Base-by-base conservation (phyloP, 2,888 invertebrate species). In the Scaptomyza reducta region DNA sequence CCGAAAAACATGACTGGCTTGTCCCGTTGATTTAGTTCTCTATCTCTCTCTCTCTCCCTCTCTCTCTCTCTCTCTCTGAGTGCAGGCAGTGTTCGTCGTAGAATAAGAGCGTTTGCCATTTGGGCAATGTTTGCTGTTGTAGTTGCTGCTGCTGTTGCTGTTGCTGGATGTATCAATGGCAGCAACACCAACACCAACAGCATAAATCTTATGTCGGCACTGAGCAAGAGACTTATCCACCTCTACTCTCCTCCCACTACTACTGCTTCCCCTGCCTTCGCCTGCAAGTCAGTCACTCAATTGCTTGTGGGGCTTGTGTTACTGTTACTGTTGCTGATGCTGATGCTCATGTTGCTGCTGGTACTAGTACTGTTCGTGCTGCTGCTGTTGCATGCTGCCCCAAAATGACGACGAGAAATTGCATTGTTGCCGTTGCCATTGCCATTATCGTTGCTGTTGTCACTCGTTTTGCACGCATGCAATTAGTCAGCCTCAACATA, bases 401-500 rank as follows among this genome's bases (percentile, higher is more conserved):
- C 59, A 59, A 69, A 64, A 66, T 66, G 60, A 53, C 56, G 70
- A 47, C 56, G 65, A 40, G 40, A 40, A 16, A 29, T 42, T 27
- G 60, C 22, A n/a, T 14, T 61, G 18, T 41, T 27, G 59, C 16
- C 14, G 22, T 54, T 74, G 67, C 53, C 18, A 45, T 57, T 61
- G 56, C 54, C 42, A 49, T 62, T 62, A 35, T 42, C 63, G 53
- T 40, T 73, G 60, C 60, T 46, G 55, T 61, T 65, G 71, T 58
- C 49, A 59, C 74, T 74, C 67, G 68, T 45, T 58, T 64, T 42
- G 73, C 62, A 72, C 74, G 75, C 87, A 76, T 72, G 87, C 87
- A 85, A 87, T 83, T 87, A 83, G 82, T 83, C 79, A 87, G 66
- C 78, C 76, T 67, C 82, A 81, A 85, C 78, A 78, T 85, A 87